These are phyloP conservation scores for Papilio demoleus DNA, from an alignment of 2,888 invertebrate genomes.

Conservation along the genomic window DNA sequence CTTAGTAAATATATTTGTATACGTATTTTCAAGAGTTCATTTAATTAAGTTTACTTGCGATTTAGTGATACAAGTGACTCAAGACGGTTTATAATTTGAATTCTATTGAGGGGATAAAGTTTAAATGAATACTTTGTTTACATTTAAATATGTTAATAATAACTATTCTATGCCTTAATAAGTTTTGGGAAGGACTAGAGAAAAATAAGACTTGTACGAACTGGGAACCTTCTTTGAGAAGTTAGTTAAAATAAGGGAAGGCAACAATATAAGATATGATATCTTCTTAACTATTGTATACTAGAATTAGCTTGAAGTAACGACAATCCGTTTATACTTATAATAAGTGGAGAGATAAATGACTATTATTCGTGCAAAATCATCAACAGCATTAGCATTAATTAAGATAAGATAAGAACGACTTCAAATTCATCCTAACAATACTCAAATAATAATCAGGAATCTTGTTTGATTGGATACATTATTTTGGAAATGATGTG, in stretches of 20 bases:
- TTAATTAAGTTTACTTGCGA: constrained; percentile 25
- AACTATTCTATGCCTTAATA: not conserved
- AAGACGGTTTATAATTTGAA: constrained; percentile 2
- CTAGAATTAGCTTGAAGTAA: not conserved
- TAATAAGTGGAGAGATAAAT: not conserved
- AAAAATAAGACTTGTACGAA: not conserved
- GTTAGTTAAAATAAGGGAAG: not conserved
- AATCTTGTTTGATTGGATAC: too few relatives aligned
- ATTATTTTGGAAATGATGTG: too few relatives aligned
- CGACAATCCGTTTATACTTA: not conserved
- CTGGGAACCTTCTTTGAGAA: not conserved
- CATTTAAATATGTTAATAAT: not conserved
- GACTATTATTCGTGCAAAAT: not conserved
- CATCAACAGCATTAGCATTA: not conserved
- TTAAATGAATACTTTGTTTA: not conserved
- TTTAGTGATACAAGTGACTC: not conserved
- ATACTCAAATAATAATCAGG: too few relatives aligned
- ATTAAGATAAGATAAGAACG: not conserved
- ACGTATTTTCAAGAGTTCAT: constrained; percentile 5
- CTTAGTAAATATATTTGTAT: constrained; percentile 12
- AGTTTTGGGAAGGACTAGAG: not conserved
- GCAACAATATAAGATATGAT: not conserved
- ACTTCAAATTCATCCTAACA: not conserved
- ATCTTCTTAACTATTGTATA: not conserved
- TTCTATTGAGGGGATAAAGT: not conserved